Evolutionary conservation across 2,113 vertebrate species (phyloP).

Genomic region (Sceloporus tristichus): DNA sequence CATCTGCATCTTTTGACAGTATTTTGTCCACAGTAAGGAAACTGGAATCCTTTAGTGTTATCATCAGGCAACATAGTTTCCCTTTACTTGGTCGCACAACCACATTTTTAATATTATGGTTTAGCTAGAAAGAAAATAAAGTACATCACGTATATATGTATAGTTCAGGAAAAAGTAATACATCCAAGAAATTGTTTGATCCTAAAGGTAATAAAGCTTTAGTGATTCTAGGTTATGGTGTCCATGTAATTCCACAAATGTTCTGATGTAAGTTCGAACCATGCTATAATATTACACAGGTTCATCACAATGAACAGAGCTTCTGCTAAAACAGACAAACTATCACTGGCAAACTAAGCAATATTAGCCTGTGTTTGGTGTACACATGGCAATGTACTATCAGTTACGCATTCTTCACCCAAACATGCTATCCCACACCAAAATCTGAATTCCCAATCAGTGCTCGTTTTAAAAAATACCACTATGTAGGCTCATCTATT

Average conservation of each 20-base stretch:
- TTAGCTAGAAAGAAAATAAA: conserved; percentile 82
- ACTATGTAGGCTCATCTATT: neutral
- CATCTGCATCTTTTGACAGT: conserved; percentile 82
- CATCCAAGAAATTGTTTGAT: neutral
- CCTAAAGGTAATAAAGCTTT: neutral
- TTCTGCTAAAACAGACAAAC: neutral
- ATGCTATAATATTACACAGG: neutral
- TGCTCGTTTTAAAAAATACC: neutral
- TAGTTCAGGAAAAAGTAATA: neutral
- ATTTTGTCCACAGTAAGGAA: conserved; percentile 91
- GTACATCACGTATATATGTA: conserved; percentile 19
- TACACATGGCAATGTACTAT: neutral
- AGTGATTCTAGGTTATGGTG: neutral
- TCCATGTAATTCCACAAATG: neutral
- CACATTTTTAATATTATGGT: conserved; percentile 94
- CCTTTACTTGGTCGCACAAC: conserved; percentile 79
- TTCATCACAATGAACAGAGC: neutral
- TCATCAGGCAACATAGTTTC: conserved; percentile 83
- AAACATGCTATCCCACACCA: neutral
- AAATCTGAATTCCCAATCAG: neutral
- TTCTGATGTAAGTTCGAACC: neutral
- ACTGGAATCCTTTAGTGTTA: conserved; percentile 90
- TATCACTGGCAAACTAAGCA: neutral
- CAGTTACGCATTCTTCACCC: neutral
- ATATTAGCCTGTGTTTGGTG: neutral